These are phyloP conservation scores for Bombus impatiens DNA, from an alignment of 1,140 invertebrate genomes.

Conservation along the genomic window DNA sequence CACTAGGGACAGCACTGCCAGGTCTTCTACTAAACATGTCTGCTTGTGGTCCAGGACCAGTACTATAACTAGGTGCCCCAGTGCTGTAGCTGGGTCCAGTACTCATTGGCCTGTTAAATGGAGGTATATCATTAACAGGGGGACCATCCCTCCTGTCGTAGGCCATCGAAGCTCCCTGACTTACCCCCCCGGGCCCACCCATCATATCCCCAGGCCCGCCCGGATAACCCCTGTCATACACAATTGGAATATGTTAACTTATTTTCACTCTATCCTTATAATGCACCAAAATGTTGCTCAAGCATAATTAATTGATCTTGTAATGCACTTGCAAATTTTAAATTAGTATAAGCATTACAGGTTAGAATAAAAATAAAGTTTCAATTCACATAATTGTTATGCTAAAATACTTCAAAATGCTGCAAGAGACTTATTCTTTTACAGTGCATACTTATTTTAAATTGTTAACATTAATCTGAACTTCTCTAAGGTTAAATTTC, in stretches of 20 bases:
- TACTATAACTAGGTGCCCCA: conserved; percentile 79
- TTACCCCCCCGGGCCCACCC: conserved; percentile 61
- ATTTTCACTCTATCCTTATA: conserved; percentile 60
- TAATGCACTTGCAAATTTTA: conserved; percentile 1
- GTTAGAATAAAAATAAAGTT: conserved; percentile 63
- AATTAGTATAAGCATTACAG: conserved; percentile 44
- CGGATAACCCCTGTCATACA: conserved; percentile 65
- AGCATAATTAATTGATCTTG: conserved; percentile 3
- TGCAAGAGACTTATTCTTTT: not conserved
- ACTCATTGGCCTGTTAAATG: conserved; percentile 77
- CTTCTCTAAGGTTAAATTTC: not conserved
- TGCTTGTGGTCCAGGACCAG: conserved; percentile 79
- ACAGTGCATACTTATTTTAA: not conserved
- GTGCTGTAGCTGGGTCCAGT: conserved; percentile 80
- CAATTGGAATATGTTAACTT: conserved; percentile 61
- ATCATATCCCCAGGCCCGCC: conserved; percentile 59
- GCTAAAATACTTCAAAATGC: not conserved
- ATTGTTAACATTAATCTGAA: not conserved
- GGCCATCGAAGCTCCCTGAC: conserved; percentile 57
- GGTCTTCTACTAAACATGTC: conserved; percentile 82
- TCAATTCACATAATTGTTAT: conserved; percentile 31
- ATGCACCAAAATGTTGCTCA: conserved; percentile 32
- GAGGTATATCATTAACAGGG: conserved; percentile 63
- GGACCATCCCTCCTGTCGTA: conserved; percentile 60
- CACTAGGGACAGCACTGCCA: conserved; percentile 78